These are phyloP conservation scores for Echiichthys vipera DNA, from an alignment of 2,797 vertebrate species.

Conservation along the genomic window DNA sequence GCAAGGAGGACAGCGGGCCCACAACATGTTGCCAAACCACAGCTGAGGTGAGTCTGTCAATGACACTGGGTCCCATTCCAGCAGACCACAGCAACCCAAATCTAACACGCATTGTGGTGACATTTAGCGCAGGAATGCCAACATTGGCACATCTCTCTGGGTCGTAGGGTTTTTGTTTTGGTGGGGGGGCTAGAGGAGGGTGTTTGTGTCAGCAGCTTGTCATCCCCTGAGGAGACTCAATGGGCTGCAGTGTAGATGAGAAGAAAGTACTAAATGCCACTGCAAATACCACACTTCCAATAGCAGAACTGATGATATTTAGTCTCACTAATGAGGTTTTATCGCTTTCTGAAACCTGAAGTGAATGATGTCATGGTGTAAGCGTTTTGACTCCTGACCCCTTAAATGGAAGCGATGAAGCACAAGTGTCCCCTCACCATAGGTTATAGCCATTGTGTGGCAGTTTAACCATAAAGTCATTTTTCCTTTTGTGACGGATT, in stretches of 20 bases:
- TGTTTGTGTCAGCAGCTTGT: slow-evolving; percentile 55
- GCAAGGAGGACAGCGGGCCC: not conserved
- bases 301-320: slow-evolving; percentile 16
- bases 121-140: slow-evolving; percentile 34
- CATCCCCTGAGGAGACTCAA: slow-evolving; percentile 24
- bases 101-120: slow-evolving; percentile 32
- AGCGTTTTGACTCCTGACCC: not conserved
- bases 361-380: not conserved
- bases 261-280: slow-evolving; percentile 22
- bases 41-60: slow-evolving; percentile 47
- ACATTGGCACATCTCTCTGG: slow-evolving; percentile 21
- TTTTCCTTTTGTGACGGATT: not conserved
- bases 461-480: not conserved
- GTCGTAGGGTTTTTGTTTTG: slow-evolving; percentile 5
- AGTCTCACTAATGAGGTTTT: slow-evolving; percentile 22
- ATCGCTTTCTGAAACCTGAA: not conserved
- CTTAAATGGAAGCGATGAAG: not conserved
- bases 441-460: not conserved
- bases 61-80: slow-evolving; percentile 40
- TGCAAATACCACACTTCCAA: slow-evolving; percentile 8
- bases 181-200: not conserved
- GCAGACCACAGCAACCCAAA: slow-evolving; percentile 27
- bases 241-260: slow-evolving; percentile 11
- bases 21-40: slow-evolving; percentile 35
- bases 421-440: not conserved